Evolutionary conservation across 2,888 invertebrate species (phyloP).

Genomic region (Drosophila yooni): DNA sequence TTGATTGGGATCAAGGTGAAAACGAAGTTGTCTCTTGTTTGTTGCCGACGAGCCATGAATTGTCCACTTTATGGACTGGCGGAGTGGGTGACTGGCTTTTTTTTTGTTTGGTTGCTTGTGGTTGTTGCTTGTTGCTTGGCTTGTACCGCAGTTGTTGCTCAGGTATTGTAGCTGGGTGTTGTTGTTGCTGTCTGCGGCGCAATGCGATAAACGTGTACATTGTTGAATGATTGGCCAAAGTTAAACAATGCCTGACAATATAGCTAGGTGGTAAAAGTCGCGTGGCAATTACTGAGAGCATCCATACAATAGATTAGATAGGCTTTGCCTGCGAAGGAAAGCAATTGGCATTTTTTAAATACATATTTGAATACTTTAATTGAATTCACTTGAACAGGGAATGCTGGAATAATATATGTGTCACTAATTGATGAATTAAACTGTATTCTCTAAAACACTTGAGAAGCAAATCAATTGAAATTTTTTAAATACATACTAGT

Average conservation of each 20-base stretch:
- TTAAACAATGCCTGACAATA: constrained; percentile 1
- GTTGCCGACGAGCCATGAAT: constrained; percentile 71
- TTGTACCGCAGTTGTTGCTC: constrained; percentile 21
- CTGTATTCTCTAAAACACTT: background rate
- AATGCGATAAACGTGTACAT: constrained; percentile 44
- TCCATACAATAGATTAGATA: background rate
- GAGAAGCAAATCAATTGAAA: background rate
- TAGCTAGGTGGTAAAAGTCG: constrained; percentile 1
- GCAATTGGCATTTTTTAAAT: background rate
- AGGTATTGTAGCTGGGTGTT: background rate
- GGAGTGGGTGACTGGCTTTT: constrained; percentile 57
- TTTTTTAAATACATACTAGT: background rate
- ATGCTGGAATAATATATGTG: background rate
- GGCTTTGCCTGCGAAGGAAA: background rate
- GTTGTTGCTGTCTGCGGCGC: constrained; percentile 22
- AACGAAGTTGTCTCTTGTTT: constrained; percentile 74
- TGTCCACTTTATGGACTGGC: constrained; percentile 63
- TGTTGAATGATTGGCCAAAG: constrained; percentile 32
- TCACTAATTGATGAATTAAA: background rate
- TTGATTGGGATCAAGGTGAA: constrained; percentile 81
- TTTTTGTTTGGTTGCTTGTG: constrained; percentile 4
- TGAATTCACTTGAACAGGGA: background rate
- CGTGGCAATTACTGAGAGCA: background rate
- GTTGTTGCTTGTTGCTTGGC: constrained; percentile 12
- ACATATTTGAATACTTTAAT: background rate